A percentile compares a stretch with the other conserved stretches of the same genome.
These are phyloP conservation scores for Platysternon megacephalum DNA, from an alignment of 2,113 vertebrate genomes.

Conservation along the genomic window DNA sequence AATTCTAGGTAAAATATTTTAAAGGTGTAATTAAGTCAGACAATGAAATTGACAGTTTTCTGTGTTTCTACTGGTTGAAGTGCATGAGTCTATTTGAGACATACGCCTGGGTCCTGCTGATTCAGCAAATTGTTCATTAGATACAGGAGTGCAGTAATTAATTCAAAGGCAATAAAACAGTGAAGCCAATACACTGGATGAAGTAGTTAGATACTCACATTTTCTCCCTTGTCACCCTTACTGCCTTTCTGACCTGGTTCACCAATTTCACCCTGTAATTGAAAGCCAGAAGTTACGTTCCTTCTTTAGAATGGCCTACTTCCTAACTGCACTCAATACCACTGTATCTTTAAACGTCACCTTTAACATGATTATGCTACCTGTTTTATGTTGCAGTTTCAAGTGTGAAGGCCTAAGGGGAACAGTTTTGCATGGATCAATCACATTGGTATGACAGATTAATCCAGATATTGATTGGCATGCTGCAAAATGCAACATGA, in stretches of 20 bases:
- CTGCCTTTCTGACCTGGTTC: slow-evolving; percentile 97
- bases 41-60: neutral
- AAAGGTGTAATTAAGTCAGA: neutral
- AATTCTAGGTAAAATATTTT: neutral
- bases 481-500: slow-evolving; percentile 54
- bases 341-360: slow-evolving; percentile 58
- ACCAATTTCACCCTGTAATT: slow-evolving; percentile 93
- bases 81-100: neutral
- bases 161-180: neutral
- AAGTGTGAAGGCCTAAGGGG: slow-evolving; percentile 68
- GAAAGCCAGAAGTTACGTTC: slow-evolving; percentile 62
- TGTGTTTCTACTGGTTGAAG: neutral
- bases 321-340: neutral
- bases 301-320: neutral
- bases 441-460: slow-evolving; percentile 65
- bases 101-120: neutral
- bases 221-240: slow-evolving; percentile 97
- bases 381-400: slow-evolving; percentile 38
- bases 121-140: neutral
- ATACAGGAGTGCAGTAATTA: neutral
- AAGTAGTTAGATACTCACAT: slow-evolving; percentile 81
- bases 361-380: slow-evolving; percentile 28
- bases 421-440: slow-evolving; percentile 76
- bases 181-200: neutral
- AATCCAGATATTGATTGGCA: slow-evolving; percentile 68